These are phyloP conservation scores for Phaenicophaeus curvirostris DNA, from an alignment of 2,797 vertebrate genomes.

Conservation along the genomic window DNA sequence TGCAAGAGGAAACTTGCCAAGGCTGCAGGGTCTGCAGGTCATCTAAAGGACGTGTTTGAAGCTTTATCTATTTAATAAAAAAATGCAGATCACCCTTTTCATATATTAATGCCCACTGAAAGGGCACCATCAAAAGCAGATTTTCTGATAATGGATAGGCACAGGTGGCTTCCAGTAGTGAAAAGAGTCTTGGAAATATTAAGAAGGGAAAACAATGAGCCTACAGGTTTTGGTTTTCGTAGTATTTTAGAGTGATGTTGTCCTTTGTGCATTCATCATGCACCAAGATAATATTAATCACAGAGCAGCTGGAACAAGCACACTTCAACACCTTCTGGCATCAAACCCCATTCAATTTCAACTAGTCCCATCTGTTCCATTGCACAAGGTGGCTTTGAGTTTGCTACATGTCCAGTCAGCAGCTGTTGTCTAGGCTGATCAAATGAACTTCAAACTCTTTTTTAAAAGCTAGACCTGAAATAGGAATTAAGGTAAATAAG, in stretches of 20 bases:
- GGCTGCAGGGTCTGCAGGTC: background rate
- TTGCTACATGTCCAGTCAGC: background rate
- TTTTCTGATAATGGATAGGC: background rate
- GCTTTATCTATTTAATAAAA: conserved; percentile 7
- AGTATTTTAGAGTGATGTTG: background rate
- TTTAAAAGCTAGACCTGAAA: background rate
- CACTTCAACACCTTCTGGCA: background rate
- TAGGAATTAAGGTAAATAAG: background rate
- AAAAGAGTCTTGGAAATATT: background rate
- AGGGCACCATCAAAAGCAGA: background rate
- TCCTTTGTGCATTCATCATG: background rate
- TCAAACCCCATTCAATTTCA: background rate
- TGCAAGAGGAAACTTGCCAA: background rate
- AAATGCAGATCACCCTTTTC: conserved; percentile 1
- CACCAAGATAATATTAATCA: background rate
- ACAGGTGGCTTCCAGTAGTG: background rate
- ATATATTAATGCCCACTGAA: background rate
- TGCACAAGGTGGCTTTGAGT: background rate
- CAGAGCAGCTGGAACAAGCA: background rate
- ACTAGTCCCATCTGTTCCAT: background rate
- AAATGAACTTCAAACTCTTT: background rate
- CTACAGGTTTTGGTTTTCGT: background rate
- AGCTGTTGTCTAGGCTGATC: background rate
- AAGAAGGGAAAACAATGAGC: background rate
- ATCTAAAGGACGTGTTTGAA: conserved; percentile 26